These are phyloP conservation scores for Oreochromis aureus DNA, from an alignment of 2,113 vertebrate species.

Conservation along the genomic window DNA sequence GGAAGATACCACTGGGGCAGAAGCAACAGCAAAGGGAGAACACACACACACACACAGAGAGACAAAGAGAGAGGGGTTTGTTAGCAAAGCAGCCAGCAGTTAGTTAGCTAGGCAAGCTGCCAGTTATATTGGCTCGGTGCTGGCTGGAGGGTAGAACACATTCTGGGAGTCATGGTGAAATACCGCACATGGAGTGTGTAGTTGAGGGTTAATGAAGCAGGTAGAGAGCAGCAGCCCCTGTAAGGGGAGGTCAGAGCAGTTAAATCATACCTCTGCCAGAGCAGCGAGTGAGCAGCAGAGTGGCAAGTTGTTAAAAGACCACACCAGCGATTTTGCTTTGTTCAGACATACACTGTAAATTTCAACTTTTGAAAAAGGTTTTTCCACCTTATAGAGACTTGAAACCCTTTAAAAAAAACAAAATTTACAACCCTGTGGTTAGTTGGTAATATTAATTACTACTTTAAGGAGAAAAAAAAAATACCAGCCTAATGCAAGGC, in stretches of 20 bases:
- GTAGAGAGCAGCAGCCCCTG: not conserved
- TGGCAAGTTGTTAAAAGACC: not conserved
- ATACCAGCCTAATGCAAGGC: not conserved
- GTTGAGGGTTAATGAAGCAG: conserved; percentile 27
- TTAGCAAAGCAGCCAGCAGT: conserved; percentile 22
- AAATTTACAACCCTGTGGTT: not conserved
- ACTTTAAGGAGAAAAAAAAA: not conserved
- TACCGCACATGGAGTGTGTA: conserved; percentile 47
- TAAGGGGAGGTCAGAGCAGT: conserved; percentile 8
- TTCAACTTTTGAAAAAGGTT: not conserved
- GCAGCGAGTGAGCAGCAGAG: not conserved
- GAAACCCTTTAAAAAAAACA: not conserved
- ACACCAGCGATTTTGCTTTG: not conserved
- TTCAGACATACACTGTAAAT: not conserved
- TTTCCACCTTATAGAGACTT: not conserved
- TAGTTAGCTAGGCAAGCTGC: not conserved
- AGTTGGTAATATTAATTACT: not conserved
- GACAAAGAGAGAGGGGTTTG: conserved; percentile 20
- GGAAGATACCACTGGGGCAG: not conserved
- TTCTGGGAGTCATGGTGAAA: conserved; percentile 64
- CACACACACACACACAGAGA: not conserved
- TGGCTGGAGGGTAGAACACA: conserved; percentile 53
- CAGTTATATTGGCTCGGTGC: conserved; percentile 38
- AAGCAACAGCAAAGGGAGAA: not conserved
- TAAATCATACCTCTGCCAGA: conserved; percentile 15